Conservation (phyloP, 2,113 vertebrate genomes). For the Reinhardtius hippoglossoides region DNA sequence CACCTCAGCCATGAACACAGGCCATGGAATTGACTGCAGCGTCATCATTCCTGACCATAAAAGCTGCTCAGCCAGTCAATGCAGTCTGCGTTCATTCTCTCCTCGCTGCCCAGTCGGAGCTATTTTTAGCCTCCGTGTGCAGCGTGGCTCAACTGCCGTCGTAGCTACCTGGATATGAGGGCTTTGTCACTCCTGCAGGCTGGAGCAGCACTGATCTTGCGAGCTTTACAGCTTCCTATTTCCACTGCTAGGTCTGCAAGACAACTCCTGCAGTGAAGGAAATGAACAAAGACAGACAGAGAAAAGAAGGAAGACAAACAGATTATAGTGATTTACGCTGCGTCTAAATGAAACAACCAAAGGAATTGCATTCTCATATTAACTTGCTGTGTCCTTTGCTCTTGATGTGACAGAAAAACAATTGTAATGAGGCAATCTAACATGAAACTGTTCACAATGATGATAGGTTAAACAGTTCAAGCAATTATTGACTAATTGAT, state of each 20-base stretch:
- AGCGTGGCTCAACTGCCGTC: constrained; percentile 56
- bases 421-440: constrained; percentile 29
- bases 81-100: constrained; percentile 75
- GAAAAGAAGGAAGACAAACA: not conserved
- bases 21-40: constrained; percentile 66
- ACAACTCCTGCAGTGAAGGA: constrained; percentile 35
- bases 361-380: not conserved
- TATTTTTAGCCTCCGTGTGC: constrained; percentile 78
- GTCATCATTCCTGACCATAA: constrained; percentile 78
- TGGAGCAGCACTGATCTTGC: constrained; percentile 64
- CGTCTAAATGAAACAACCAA: constrained; percentile 11
- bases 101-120: constrained; percentile 62
- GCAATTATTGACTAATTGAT: constrained; percentile 20
- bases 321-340: not conserved
- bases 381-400: not conserved
- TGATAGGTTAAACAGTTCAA: constrained; percentile 21
- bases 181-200: constrained; percentile 75
- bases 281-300: constrained; percentile 31
- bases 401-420: constrained; percentile 23
- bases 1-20: constrained; percentile 51
- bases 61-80: constrained; percentile 76
- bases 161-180: constrained; percentile 73
- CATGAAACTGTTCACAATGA: constrained; percentile 4
- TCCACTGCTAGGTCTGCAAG: constrained; percentile 36
- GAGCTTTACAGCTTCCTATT: constrained; percentile 56